Evolutionary conservation across 2,888 invertebrate genomes (phyloP).

Genomic region (Drosophila pseudotakahashii): DNA sequence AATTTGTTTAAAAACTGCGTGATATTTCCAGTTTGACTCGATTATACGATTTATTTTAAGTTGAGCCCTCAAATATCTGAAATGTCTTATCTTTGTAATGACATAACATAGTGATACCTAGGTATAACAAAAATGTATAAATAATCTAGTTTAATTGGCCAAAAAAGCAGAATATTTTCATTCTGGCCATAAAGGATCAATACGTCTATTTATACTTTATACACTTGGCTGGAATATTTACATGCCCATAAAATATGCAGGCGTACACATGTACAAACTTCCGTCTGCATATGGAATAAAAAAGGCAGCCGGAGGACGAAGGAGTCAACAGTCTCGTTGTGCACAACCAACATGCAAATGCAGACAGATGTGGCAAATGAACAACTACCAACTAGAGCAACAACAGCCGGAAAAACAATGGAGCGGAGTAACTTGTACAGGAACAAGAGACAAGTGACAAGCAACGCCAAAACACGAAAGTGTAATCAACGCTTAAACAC

Average conservation of each 20-base stretch:
- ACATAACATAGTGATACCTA: neutral
- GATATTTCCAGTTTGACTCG: too few relatives aligned
- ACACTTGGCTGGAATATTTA: constrained; percentile 1
- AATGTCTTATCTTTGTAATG: too few relatives aligned
- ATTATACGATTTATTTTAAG: too few relatives aligned
- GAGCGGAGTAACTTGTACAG: constrained; percentile 28
- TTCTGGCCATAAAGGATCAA: constrained; percentile 1
- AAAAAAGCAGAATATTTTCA: neutral
- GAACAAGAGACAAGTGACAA: constrained; percentile 64
- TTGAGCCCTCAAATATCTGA: too few relatives aligned
- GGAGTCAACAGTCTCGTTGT: constrained; percentile 39
- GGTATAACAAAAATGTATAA: neutral
- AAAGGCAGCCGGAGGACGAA: constrained; percentile 17
- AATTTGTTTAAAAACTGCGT: too few relatives aligned
- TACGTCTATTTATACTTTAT: neutral
- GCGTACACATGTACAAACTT: constrained; percentile 1
- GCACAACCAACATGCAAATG: constrained; percentile 45
- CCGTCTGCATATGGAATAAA: constrained; percentile 21
- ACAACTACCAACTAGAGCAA: constrained; percentile 40
- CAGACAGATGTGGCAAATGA: constrained; percentile 52
- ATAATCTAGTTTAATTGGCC: neutral
- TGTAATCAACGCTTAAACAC: constrained; percentile 80
- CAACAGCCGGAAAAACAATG: constrained; percentile 35
- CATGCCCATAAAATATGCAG: constrained; percentile 4
- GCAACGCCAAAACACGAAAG: constrained; percentile 73